A percentile compares a stretch with the other conserved stretches of the same genome.
Evolutionary conservation across 2,888 invertebrate species (phyloP).

Genomic region (Auanema freiburgensis): DNA sequence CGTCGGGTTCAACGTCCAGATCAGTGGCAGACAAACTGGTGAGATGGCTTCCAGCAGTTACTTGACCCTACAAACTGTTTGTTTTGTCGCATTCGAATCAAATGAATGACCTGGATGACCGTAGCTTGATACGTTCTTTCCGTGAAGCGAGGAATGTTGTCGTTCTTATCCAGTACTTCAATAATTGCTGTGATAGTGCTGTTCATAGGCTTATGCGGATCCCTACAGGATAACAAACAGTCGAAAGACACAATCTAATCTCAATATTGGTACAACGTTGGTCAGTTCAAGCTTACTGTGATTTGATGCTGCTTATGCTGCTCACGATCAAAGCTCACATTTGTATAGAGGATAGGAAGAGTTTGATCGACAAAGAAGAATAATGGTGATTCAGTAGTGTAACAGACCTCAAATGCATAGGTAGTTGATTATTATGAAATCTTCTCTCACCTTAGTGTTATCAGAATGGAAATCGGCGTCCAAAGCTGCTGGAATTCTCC

Average conservation of each 20-base stretch:
- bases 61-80: conserved; percentile 26
- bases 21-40: conserved; percentile 35
- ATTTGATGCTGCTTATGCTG: conserved; percentile 38
- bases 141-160: conserved; percentile 49
- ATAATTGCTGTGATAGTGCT: conserved; percentile 33
- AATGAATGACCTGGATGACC: conserved; percentile 26
- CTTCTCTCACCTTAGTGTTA: conserved; percentile 33
- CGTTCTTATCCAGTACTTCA: conserved; percentile 46
- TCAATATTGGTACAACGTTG: background rate
- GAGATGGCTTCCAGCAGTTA: conserved; percentile 33
- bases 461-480: conserved; percentile 46
- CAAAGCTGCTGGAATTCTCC: conserved; percentile 40
- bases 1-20: conserved; percentile 33
- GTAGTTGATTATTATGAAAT: background rate
- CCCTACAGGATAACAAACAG: conserved; percentile 38
- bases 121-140: conserved; percentile 35
- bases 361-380: conserved; percentile 40
- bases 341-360: conserved; percentile 40
- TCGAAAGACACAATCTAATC: conserved; percentile 24
- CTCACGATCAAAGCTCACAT: conserved; percentile 40
- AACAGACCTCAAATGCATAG: conserved; percentile 27
- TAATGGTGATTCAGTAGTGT: conserved; percentile 34
- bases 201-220: conserved; percentile 39
- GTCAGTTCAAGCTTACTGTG: conserved; percentile 16
- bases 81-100: background rate